These are phyloP conservation scores for Perccottus glenii DNA, from an alignment of 2,113 vertebrate species.

Conservation along the genomic window DNA sequence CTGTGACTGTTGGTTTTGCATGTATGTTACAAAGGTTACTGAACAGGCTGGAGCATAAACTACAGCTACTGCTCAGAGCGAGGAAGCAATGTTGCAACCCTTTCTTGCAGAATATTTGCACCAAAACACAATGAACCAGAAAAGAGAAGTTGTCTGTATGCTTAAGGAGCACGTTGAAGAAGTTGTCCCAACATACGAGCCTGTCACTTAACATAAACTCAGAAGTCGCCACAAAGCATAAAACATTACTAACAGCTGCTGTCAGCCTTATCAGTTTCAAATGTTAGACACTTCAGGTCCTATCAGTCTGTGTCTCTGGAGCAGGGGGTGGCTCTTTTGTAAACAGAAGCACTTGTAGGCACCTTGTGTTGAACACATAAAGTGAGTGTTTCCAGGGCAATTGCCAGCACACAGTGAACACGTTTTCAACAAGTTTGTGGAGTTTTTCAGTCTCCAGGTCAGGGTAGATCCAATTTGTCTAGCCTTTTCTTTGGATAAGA, in stretches of 20 bases:
- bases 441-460: background rate
- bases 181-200: conserved; percentile 23
- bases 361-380: conserved; percentile 38
- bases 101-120: conserved; percentile 51
- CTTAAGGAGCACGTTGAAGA: background rate
- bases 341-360: conserved; percentile 54
- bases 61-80: conserved; percentile 29
- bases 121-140: conserved; percentile 30
- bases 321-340: conserved; percentile 29
- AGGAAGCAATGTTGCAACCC: conserved; percentile 59
- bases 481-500: background rate
- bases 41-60: conserved; percentile 26
- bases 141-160: conserved; percentile 62
- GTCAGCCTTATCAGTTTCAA: conserved; percentile 30
- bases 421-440: conserved; percentile 51
- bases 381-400: conserved; percentile 39
- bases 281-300: conserved; percentile 17
- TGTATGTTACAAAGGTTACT: conserved; percentile 50
- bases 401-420: conserved; percentile 25
- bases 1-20: conserved; percentile 37
- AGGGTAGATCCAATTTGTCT: background rate
- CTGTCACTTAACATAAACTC: conserved; percentile 12
- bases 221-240: conserved; percentile 18
- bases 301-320: conserved; percentile 13
- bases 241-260: conserved; percentile 15